A percentile compares a stretch with the other conserved stretches of the same genome.
Evolutionary conservation across 2,888 invertebrate genomes (phyloP).

Genomic region (Agrochola lychnidis): DNA sequence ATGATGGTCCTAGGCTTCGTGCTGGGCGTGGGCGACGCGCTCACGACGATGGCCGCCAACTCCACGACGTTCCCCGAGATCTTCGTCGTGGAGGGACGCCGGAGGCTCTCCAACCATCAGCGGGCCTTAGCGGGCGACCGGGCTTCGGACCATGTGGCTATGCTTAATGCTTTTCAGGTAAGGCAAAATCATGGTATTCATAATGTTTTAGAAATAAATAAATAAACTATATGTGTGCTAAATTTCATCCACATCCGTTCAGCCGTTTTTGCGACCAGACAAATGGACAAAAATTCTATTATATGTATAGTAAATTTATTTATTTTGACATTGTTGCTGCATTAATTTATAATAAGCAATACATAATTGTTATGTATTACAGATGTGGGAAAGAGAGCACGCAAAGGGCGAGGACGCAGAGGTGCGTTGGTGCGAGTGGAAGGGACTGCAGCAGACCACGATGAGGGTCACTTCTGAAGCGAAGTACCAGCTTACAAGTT

Average conservation of each 20-base stretch:
- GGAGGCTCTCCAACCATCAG: slow-evolving; percentile 95
- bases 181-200: too few relatives aligned
- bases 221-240: too few relatives aligned
- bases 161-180: slow-evolving; percentile 97
- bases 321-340: not conserved
- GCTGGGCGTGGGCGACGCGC: slow-evolving; percentile 96
- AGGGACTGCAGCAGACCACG: slow-evolving; percentile 96
- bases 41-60: slow-evolving; percentile 98
- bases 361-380: not conserved
- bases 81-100: slow-evolving; percentile 94
- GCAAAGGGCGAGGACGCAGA: slow-evolving; percentile 94
- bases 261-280: too few relatives aligned
- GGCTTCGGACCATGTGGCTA: slow-evolving; percentile 98
- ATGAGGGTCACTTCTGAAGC: slow-evolving; percentile 98
- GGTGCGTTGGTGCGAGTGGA: slow-evolving; percentile 96
- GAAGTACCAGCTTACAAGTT: slow-evolving; percentile 91
- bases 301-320: not conserved
- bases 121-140: slow-evolving; percentile 96
- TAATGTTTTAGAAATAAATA: not conserved
- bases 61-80: slow-evolving; percentile 99
- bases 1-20: slow-evolving; percentile 99
- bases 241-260: too few relatives aligned
- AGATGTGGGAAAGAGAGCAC: slow-evolving; percentile 94
- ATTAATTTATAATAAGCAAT: not conserved
- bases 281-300: too few relatives aligned